Evolutionary conservation across 1,140 invertebrate species (phyloP), one percentile per base, ranked within the genome.

Genomic region (Rhynchophorus ferrugineus): DNA sequence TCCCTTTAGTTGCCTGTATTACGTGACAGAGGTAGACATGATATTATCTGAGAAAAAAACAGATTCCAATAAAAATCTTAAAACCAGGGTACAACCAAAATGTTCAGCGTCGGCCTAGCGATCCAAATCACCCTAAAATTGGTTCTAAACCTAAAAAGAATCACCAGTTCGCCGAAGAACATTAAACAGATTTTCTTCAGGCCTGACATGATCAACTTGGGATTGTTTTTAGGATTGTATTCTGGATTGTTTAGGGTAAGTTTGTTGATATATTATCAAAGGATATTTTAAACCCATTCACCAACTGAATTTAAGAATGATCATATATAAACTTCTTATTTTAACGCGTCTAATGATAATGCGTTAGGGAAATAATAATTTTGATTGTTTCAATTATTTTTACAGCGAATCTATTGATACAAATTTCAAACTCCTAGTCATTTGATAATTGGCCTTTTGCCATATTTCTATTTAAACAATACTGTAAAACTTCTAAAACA

Each of bases 141-240:
- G 46, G 54, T 79, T 11, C 68, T 82, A 61, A 66, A 65, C 67
- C 3, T 76, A 44, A 71, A 73, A 62, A 62, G 62, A 70, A 59
- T 77, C 61, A 33, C 77, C 7, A 69, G 63, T 16, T 74, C 71
- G 13, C 77, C 81, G 49, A 66, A 67, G 18, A 65, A 73, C 56
- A 51, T 78, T 1, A 74, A 72, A 57, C 66, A 63, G 29, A 70
- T 76, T 49, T 63, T 80, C 18, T 75, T 82, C 46, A 76, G 71
- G 47, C 73, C 65, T 51, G 70, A 74, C 47, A 82, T 74, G 42
- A 62, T 83, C 7, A 75, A 78, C 59, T 62, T 84, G 46, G 81
- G 76, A 29, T 58, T 74, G 22, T 83, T 83, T 60, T 69, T 85
- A 59, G 81, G 79, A 43, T 75, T 77, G 46, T 84, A 83, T 60